These are phyloP conservation scores for Crenichthys baileyi DNA, from an alignment of 2,797 vertebrate genomes.

Conservation along the genomic window DNA sequence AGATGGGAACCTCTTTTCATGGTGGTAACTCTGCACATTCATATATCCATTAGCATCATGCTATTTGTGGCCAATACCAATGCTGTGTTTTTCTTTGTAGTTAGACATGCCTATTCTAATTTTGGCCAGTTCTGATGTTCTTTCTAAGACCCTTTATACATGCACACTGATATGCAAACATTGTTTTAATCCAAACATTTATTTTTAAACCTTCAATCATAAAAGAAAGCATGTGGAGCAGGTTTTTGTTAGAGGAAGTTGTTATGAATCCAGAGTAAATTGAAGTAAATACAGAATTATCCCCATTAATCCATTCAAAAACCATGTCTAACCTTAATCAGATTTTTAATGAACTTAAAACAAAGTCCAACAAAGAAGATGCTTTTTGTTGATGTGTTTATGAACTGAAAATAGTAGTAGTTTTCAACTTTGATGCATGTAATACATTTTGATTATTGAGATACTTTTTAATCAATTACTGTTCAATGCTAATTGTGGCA, in stretches of 20 bases:
- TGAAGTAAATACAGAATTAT: neutral
- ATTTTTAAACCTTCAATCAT: neutral
- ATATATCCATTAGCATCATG: slow-evolving; percentile 2
- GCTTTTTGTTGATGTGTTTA: neutral
- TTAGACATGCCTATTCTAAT: neutral
- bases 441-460: neutral
- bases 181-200: neutral
- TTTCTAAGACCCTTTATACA: neutral
- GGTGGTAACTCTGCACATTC: neutral
- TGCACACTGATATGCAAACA: neutral
- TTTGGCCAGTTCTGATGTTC: neutral
- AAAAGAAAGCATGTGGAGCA: neutral
- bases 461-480: neutral
- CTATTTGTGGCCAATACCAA: neutral
- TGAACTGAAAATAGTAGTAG: no score
- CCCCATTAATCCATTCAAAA: neutral
- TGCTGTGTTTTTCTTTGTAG: neutral
- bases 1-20: slow-evolving; percentile 22
- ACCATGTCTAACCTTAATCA: neutral
- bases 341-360: no score
- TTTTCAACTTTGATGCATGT: no score
- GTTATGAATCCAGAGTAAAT: neutral
- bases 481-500: neutral
- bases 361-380: neutral
- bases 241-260: neutral